Percentiles rank a stretch among this genome's conserved stretches.
Evolutionary conservation across 2,113 vertebrate species (phyloP).

Genomic region (Orthonyx spaldingii): DNA sequence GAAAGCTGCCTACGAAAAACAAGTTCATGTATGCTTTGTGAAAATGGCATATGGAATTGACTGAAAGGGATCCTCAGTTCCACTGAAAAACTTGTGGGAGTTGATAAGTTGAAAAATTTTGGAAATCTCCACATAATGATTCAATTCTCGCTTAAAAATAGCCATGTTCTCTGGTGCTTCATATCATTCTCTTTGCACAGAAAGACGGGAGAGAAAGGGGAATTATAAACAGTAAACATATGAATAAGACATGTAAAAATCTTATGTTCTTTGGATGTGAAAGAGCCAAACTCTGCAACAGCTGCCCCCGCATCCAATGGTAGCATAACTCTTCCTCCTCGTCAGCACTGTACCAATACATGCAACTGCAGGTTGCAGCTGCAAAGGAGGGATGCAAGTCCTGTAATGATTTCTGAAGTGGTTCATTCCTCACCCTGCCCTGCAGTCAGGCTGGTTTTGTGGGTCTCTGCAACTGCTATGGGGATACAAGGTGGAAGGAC

Average conservation of each 20-base stretch:
- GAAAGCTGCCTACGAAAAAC: conserved; percentile 45
- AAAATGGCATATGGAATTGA: conserved; percentile 49
- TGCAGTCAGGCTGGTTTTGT: background rate
- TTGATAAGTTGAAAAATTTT: conserved; percentile 41
- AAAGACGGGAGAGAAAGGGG: background rate
- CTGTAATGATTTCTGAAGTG: background rate
- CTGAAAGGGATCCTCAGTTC: conserved; percentile 50
- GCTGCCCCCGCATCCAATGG: background rate
- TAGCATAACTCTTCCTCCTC: background rate
- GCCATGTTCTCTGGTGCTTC: background rate
- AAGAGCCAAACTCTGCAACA: background rate
- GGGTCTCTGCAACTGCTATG: background rate
- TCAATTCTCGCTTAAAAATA: conserved; percentile 48
- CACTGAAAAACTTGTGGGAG: conserved; percentile 57
- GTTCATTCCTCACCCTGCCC: background rate
- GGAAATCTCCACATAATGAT: conserved; percentile 48
- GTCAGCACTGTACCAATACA: accelerated
- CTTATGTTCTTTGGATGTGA: background rate
- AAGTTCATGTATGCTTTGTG: conserved; percentile 30
- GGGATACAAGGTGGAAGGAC: background rate
- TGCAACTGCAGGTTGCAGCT: background rate
- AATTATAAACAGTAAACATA: background rate
- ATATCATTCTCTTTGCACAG: background rate
- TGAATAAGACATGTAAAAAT: background rate
- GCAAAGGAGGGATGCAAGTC: background rate